Evolutionary conservation across 2,797 vertebrate species (phyloP).

Genomic region (Fringilla coelebs): DNA sequence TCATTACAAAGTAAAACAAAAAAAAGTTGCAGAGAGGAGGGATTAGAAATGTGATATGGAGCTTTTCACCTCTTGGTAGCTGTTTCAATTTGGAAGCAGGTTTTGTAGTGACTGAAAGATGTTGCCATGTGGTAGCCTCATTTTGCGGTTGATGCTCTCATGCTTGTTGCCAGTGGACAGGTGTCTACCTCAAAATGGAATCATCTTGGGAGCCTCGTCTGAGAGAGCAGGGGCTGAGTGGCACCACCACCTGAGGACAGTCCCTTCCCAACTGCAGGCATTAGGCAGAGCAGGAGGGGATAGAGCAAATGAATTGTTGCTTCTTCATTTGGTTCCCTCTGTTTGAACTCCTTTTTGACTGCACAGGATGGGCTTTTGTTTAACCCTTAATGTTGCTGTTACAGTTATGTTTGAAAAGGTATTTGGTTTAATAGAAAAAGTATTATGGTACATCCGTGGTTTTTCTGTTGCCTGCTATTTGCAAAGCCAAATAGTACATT

Average conservation of each 20-base stretch:
- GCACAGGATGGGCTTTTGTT: not conserved
- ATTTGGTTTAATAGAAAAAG: not conserved
- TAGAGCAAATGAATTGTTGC: not conserved
- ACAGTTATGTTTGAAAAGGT: not conserved
- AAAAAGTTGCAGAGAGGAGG: not conserved
- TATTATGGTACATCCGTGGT: not conserved
- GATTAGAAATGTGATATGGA: slow-evolving; percentile 8
- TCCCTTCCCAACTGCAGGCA: not conserved
- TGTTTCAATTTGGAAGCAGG: slow-evolving; percentile 40
- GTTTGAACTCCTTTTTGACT: not conserved
- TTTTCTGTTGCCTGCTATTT: not conserved
- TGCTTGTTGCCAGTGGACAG: slow-evolving; percentile 52
- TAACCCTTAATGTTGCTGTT: not conserved
- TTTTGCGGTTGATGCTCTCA: slow-evolving; percentile 51
- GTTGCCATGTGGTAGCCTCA: slow-evolving; percentile 46
- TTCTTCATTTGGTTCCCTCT: not conserved
- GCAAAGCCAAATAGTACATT: not conserved
- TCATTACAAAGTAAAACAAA: not conserved
- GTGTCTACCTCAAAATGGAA: slow-evolving; percentile 64
- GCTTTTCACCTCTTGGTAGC: slow-evolving; percentile 50
- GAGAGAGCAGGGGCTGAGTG: slow-evolving; percentile 10
- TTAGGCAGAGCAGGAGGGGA: not conserved
- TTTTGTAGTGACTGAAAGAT: slow-evolving; percentile 43
- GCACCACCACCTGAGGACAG: not conserved
- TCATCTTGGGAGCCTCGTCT: slow-evolving; percentile 6